Base-by-base conservation (phyloP, 2,797 vertebrate species). In the Saxicola maurus region DNA sequence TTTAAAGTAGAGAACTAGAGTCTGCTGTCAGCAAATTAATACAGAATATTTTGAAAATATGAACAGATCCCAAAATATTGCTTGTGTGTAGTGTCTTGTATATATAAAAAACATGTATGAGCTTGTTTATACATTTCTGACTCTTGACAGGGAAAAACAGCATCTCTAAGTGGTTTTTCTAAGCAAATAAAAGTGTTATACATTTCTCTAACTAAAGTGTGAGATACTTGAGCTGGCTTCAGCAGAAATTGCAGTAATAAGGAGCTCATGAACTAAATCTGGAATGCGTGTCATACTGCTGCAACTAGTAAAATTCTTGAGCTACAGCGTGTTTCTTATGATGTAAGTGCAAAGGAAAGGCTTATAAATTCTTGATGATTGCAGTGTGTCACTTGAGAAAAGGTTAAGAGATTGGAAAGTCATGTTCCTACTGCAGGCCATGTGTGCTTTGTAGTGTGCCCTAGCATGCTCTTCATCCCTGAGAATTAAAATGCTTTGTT, bases 381-480 rank as follows among this genome's bases (percentile, higher is more conserved):
- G 18, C n/a, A 43, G 17, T 0, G 0, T 57, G 11, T 68, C 17
- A 21, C 11, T 61, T 56, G 33, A 72, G 17, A 69, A 53, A 23
- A 33, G 7, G 12, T 80, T 48, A 40, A 48, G 53, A 69, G 24
- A 61, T 65, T 27, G 52, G 49, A 59, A 73, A 66, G 30, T 27
- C 9, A 8, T 1, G 0, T 49, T 60, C 8, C n/a, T 45, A 10
- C 18, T 52, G 18, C 19, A 74, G 49, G 17, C 14, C 18, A 2
- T 28, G 14, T 30, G 21, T 27, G 21, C 42, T 57, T 71, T 83
- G 21, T 49, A 12, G 42, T 9, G 42, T 66, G 23, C 33, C 23
- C 20, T 19, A 11, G 17, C 9, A 11, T 17, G 16, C 3, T 48
- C 25, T 49, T 15, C 25, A 42, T 49, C 10, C 20, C 21, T 7